phyloP scores from a whole-genome alignment of 2,797 vertebrate genomes.

The Scyliorhinus canicula region DNA sequence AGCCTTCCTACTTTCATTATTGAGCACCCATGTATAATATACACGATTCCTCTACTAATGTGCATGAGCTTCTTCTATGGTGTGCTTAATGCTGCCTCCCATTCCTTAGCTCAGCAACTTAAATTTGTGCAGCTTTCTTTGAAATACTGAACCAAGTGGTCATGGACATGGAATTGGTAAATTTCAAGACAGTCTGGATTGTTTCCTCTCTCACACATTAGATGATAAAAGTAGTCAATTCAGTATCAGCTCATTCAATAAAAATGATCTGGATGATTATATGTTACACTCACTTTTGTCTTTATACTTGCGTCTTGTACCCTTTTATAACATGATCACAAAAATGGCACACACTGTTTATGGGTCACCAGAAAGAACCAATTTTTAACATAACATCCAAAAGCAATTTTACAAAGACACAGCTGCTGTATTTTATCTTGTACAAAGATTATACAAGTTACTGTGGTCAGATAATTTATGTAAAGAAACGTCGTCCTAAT shows the following conservation, averaged over 20 bases:
- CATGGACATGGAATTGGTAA: background rate
- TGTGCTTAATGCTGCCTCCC: background rate
- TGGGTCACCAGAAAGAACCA: background rate
- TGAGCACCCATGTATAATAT: background rate
- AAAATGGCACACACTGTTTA: background rate
- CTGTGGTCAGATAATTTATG: background rate
- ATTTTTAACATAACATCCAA: background rate
- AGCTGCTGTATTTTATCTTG: background rate
- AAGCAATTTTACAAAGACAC: background rate
- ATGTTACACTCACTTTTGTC: background rate
- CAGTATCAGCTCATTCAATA: background rate
- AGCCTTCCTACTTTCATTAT: background rate
- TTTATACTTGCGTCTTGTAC: background rate
- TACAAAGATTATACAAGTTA: background rate
- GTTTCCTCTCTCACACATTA: background rate
- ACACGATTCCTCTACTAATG: background rate
- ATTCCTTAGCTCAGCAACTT: slow-evolving; percentile 6
- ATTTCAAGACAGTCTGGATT: background rate
- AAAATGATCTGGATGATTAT: background rate
- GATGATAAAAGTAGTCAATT: background rate
- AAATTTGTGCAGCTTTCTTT: background rate
- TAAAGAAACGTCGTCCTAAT: background rate
- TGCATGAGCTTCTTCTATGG: background rate
- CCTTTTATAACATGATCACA: background rate
- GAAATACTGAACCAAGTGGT: background rate